Evolutionary conservation across 2,888 invertebrate genomes (phyloP).

Genomic region (Drosophila robusta): DNA sequence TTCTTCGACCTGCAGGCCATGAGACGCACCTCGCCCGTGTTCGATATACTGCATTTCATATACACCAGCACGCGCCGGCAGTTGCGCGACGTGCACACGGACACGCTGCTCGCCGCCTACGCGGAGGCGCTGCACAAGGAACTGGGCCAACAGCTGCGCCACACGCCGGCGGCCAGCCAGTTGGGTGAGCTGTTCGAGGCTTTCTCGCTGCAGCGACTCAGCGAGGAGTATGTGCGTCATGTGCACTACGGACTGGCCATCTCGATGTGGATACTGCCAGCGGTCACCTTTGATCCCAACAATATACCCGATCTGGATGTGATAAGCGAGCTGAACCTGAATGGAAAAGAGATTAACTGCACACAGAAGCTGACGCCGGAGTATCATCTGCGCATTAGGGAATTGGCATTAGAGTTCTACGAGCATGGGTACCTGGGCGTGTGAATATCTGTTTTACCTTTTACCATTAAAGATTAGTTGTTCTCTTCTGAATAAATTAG

Average conservation of each 20-base stretch:
- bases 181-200: slow-evolving; percentile 64
- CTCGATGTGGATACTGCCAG: slow-evolving; percentile 83
- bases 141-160: slow-evolving; percentile 69
- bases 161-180: slow-evolving; percentile 44
- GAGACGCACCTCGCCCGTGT: slow-evolving; percentile 82
- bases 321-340: slow-evolving; percentile 77
- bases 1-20: slow-evolving; percentile 84
- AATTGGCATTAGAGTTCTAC: slow-evolving; percentile 83
- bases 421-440: slow-evolving; percentile 79
- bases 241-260: slow-evolving; percentile 83
- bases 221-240: slow-evolving; percentile 77
- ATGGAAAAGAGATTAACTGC: slow-evolving; percentile 79
- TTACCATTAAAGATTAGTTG: slow-evolving; percentile 15
- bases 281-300: slow-evolving; percentile 83
- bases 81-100: slow-evolving; percentile 75
- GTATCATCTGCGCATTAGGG: slow-evolving; percentile 82
- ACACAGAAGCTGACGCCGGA: slow-evolving; percentile 82
- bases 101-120: slow-evolving; percentile 80
- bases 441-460: slow-evolving; percentile 34
- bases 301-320: slow-evolving; percentile 83
- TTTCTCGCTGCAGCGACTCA: slow-evolving; percentile 79
- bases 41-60: slow-evolving; percentile 84
- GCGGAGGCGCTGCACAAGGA: slow-evolving; percentile 66
- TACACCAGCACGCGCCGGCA: slow-evolving; percentile 83
- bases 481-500: slow-evolving; percentile 35